Conservation (phyloP, 1,140 invertebrate species). For the Anastrepha obliqua region DNA sequence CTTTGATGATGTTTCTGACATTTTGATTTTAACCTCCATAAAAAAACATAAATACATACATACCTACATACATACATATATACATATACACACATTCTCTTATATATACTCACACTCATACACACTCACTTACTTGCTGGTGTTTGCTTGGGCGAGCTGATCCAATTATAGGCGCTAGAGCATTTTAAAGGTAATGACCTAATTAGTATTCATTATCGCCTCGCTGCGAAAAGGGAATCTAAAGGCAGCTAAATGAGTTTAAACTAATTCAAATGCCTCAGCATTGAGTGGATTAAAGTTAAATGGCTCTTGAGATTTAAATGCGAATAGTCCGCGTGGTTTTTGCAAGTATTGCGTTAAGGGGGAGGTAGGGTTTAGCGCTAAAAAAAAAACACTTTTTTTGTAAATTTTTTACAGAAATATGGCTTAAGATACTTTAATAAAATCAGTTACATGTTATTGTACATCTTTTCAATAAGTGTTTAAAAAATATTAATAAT, state of each 20-base stretch:
- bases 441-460: too few relatives aligned
- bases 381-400: too few relatives aligned
- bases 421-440: too few relatives aligned
- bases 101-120: not conserved
- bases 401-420: too few relatives aligned
- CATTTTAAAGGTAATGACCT: not conserved
- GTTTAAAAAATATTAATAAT: too few relatives aligned
- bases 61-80: too few relatives aligned
- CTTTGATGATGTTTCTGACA: too few relatives aligned
- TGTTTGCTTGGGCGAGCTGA: not conserved
- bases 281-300: not conserved
- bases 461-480: too few relatives aligned
- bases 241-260: slow-evolving; percentile 3
- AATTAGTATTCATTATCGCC: slow-evolving; percentile 37
- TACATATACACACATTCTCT: not conserved
- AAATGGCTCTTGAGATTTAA: slow-evolving; percentile 1
- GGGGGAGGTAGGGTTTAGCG: too few relatives aligned
- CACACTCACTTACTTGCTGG: not conserved
- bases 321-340: not conserved
- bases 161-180: not conserved
- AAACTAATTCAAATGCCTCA: slow-evolving; percentile 36
- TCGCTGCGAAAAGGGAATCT: not conserved
- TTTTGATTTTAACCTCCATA: too few relatives aligned
- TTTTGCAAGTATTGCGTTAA: not conserved
- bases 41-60: too few relatives aligned